These are phyloP conservation scores for Ornithorhynchus anatinus DNA, from an alignment of 2,113 vertebrate genomes.

Conservation along the genomic window DNA sequence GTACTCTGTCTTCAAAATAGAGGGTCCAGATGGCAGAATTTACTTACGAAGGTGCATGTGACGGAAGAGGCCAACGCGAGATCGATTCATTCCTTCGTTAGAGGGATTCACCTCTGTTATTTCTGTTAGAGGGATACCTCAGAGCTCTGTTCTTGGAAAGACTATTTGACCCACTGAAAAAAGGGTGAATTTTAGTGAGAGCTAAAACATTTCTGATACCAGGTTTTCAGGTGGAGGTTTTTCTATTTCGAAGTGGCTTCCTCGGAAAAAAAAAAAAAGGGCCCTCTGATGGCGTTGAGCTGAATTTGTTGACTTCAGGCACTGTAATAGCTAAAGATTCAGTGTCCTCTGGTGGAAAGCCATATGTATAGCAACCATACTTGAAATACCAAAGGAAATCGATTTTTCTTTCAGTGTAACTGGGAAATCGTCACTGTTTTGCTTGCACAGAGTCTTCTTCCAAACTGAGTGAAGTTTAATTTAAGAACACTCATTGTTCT, in stretches of 20 bases:
- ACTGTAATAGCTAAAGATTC: background rate
- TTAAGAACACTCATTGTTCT: no score
- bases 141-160: no score
- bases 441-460: background rate
- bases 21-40: no score
- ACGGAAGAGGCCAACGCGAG: no score
- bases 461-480: no score
- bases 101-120: no score
- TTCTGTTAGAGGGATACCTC: no score
- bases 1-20: no score
- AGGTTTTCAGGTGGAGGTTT: background rate
- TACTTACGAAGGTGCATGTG: no score
- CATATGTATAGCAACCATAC: background rate
- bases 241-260: background rate
- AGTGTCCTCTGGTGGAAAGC: conserved; percentile 63
- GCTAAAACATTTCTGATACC: background rate
- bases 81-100: no score
- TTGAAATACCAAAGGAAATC: background rate
- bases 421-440: background rate
- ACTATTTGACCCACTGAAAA: conserved; percentile 31
- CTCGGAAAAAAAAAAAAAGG: background rate
- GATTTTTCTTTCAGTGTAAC: background rate
- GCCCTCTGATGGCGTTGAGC: background rate
- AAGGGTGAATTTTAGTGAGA: conserved; percentile 38
- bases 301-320: background rate